A percentile compares a stretch with the other conserved stretches of the same genome.
These are phyloP conservation scores for Macrochelys suwanniensis DNA, from an alignment of 2,797 vertebrate species.

Conservation along the genomic window DNA sequence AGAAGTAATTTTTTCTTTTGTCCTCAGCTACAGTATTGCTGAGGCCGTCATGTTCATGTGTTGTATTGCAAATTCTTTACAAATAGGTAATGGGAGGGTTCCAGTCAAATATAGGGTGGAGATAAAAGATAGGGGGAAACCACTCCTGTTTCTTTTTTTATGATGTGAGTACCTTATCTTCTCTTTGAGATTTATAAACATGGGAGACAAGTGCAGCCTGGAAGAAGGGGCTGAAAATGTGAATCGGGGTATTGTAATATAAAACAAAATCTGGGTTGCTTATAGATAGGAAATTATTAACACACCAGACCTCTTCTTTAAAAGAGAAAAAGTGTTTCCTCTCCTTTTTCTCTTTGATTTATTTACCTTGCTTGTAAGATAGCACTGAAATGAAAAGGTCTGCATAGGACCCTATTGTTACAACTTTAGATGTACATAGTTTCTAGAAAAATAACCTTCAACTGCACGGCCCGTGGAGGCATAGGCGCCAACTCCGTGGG, in stretches of 20 bases:
- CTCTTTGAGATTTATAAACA: slow-evolving; percentile 64
- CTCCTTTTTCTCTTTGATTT: neutral
- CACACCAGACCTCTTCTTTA: neutral
- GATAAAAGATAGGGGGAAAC: slow-evolving; percentile 57
- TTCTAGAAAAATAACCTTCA: neutral
- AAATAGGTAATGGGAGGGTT: slow-evolving; percentile 36
- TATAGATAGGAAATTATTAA: slow-evolving; percentile 10
- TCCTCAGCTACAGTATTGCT: neutral
- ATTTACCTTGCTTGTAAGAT: neutral
- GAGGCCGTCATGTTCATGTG: slow-evolving; percentile 18
- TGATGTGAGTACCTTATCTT: slow-evolving; percentile 73
- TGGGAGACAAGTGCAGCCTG: slow-evolving; percentile 22
- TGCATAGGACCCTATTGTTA: neutral
- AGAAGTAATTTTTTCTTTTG: slow-evolving; percentile 45
- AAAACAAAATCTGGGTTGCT: slow-evolving; percentile 46
- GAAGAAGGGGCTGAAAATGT: slow-evolving; percentile 47
- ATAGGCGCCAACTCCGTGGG: neutral
- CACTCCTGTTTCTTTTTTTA: slow-evolving; percentile 70
- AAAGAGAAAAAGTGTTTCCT: neutral
- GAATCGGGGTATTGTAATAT: slow-evolving; percentile 29
- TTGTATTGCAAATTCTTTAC: slow-evolving; percentile 56
- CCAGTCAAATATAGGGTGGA: slow-evolving; percentile 45
- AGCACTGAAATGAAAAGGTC: neutral
- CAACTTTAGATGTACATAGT: neutral
- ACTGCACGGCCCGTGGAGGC: neutral